These are phyloP conservation scores for Lethocerus indicus DNA, from an alignment of 1,140 invertebrate genomes.

Conservation along the genomic window DNA sequence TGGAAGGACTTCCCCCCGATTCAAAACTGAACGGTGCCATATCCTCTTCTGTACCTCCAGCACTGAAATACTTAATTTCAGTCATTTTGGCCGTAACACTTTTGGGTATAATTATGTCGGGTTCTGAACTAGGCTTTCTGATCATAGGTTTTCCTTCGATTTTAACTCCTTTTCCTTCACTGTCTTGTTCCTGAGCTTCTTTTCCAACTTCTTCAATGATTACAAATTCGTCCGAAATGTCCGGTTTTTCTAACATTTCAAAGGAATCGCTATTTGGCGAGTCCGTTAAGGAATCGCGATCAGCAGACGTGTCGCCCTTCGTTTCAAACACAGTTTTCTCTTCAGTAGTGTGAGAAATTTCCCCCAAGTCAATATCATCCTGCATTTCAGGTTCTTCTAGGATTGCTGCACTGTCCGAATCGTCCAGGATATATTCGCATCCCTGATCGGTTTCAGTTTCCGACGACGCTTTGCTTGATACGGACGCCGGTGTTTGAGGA, in stretches of 20 bases:
- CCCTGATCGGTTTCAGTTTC: conserved; percentile 40
- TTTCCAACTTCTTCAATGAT: conserved; percentile 72
- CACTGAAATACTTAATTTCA: conserved; percentile 30
- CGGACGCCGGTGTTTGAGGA: conserved; percentile 37
- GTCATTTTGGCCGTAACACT: conserved; percentile 34
- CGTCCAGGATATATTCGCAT: conserved; percentile 34
- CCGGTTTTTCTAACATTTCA: conserved; percentile 70
- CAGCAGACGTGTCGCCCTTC: conserved; percentile 20
- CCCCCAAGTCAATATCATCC: conserved; percentile 34
- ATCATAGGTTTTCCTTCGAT: conserved; percentile 30
- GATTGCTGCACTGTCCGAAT: not conserved
- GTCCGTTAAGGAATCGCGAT: conserved; percentile 38
- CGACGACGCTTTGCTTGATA: conserved; percentile 38
- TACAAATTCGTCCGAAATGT: conserved; percentile 70
- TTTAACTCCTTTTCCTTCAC: conserved; percentile 58
- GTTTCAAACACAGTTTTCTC: conserved; percentile 30
- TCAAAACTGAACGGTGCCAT: conserved; percentile 47
- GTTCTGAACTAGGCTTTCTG: conserved; percentile 56
- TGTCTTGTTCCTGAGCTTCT: conserved; percentile 60
- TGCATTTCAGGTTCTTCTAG: conserved; percentile 28
- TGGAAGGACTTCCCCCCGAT: conserved; percentile 44
- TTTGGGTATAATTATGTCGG: conserved; percentile 44
- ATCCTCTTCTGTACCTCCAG: conserved; percentile 29
- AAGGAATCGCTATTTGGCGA: conserved; percentile 78
- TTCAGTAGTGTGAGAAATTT: conserved; percentile 31